Base-by-base conservation (phyloP, 2,113 vertebrate species). In the Struthio camelus region DNA sequence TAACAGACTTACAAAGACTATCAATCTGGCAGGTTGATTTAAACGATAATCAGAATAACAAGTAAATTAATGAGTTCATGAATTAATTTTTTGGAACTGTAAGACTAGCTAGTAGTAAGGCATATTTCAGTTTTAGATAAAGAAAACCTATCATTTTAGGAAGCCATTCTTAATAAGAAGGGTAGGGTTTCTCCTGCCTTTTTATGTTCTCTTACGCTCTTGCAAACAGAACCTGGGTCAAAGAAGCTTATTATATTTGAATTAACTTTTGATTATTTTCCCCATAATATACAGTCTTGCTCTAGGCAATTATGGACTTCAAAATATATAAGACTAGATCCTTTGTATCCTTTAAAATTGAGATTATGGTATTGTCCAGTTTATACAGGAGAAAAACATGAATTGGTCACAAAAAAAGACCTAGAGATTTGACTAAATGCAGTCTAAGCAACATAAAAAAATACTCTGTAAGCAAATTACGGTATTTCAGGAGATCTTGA, bases 11-110 rank as follows among this genome's bases (percentile, higher is more conserved):
- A 58, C 30, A 73, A 78, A 94, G 59, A 44, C 48, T 72, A 58
- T 85, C 53, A 67, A 32, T 42, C 73, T 96, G 36, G 22, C n/a
- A 90, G 32, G 16, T 48, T 92, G 28, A 89, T 91, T 96, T 94
- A 90, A 91, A 67, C 79, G 91, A 84, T 44, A 89, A 59, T 85
- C 90, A 86, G 65, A 85, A 85, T 70, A 64, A 46, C 27, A 91
- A 56, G 17, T 32, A 82, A 95, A 94, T 65, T 36, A 85, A 73
- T 70, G 30, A 34, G 15, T 65, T 92, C 3, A 48, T 87, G 28
- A 42, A 87, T 64, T 56, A 89, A n/a, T 95, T 77, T 36, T 70
- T 69, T 85, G 11, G 19, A 80, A 13, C 89, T 82, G 25, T 72
- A 61, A 32, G 28, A 36, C 6, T 54, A 50, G 3, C 48, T 77